Percentiles rank a stretch among this genome's conserved stretches.
Evolutionary conservation across 2,888 invertebrate genomes (phyloP).

Genomic region (Hypena proboscidalis): DNA sequence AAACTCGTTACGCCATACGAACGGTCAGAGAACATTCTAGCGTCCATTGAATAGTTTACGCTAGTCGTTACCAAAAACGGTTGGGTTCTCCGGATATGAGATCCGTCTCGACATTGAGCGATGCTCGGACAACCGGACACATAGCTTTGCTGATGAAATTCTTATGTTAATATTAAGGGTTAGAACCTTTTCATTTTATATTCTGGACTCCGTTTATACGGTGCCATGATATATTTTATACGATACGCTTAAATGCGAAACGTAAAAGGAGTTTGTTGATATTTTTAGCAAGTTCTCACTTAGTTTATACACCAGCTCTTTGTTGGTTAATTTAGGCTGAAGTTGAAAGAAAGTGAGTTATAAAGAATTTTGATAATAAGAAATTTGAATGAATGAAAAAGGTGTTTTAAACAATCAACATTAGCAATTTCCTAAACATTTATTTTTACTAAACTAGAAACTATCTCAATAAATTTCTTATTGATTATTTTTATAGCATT

Average conservation of each 20-base stretch:
- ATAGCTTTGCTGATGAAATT: conserved; percentile 43
- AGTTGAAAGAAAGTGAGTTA: no score
- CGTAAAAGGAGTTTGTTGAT: conserved; percentile 10
- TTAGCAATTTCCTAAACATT: no score
- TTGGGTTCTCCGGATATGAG: conserved; percentile 50
- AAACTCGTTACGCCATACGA: conserved; percentile 7
- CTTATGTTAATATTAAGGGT: conserved; percentile 46
- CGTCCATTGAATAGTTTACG: conserved; percentile 44
- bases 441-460: no score
- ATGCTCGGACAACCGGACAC: conserved; percentile 38
- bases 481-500: no score
- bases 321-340: no score
- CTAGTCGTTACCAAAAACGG: conserved; percentile 39
- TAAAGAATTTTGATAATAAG: no score
- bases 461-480: no score
- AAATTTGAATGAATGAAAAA: no score
- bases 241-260: conserved; percentile 4
- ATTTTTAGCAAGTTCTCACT: no score
- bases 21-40: conserved; percentile 21
- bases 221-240: conserved; percentile 10
- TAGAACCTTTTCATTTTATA: conserved; percentile 38
- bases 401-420: no score
- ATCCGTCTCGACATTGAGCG: conserved; percentile 50
- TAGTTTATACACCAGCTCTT: no score
- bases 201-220: conserved; percentile 11